A percentile compares a stretch with the other conserved stretches of the same genome.
phyloP scores from a whole-genome alignment of 2,797 vertebrate genomes.

The Apogon hyalosoma region DNA sequence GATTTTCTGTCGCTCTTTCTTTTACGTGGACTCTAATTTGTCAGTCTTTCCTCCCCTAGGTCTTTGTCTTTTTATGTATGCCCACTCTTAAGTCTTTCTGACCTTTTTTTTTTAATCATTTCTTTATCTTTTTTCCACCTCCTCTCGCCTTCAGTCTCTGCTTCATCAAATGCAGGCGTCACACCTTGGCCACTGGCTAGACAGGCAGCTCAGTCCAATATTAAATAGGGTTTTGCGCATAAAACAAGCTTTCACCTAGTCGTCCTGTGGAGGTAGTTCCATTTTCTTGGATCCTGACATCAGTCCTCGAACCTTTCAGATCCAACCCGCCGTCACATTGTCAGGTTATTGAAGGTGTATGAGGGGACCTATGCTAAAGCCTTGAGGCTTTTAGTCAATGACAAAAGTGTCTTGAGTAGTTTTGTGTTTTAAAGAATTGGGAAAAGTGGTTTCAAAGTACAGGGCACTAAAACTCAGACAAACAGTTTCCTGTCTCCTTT shows the following conservation, averaged over 20 bases:
- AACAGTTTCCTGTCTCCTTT: background rate
- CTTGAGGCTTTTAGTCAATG: slow-evolving; percentile 6
- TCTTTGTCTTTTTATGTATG: slow-evolving; percentile 48
- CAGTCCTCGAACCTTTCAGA: slow-evolving; percentile 18
- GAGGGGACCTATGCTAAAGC: background rate
- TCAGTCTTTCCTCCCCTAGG: slow-evolving; percentile 43
- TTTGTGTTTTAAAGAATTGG: background rate
- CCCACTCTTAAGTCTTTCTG: slow-evolving; percentile 41
- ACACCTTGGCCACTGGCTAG: slow-evolving; percentile 35
- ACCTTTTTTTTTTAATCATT: slow-evolving; percentile 26
- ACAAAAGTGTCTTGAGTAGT: slow-evolving; percentile 8
- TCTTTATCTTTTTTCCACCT: slow-evolving; percentile 28
- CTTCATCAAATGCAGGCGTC: slow-evolving; percentile 34
- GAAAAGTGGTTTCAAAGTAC: background rate
- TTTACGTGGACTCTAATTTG: slow-evolving; percentile 67
- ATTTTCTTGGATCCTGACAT: slow-evolving; percentile 29
- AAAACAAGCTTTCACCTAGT: slow-evolving; percentile 39
- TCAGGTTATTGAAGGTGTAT: slow-evolving; percentile 16
- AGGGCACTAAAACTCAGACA: background rate
- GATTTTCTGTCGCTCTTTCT: slow-evolving; percentile 68
- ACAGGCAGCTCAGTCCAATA: slow-evolving; percentile 40
- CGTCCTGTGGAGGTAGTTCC: slow-evolving; percentile 24
- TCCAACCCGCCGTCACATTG: slow-evolving; percentile 16
- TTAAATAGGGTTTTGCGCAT: slow-evolving; percentile 41
- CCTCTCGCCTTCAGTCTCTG: slow-evolving; percentile 7